A percentile compares a stretch with the other conserved stretches of the same genome.
Conservation (phyloP, 2,113 vertebrate species). For the Camelus bactrianus region DNA sequence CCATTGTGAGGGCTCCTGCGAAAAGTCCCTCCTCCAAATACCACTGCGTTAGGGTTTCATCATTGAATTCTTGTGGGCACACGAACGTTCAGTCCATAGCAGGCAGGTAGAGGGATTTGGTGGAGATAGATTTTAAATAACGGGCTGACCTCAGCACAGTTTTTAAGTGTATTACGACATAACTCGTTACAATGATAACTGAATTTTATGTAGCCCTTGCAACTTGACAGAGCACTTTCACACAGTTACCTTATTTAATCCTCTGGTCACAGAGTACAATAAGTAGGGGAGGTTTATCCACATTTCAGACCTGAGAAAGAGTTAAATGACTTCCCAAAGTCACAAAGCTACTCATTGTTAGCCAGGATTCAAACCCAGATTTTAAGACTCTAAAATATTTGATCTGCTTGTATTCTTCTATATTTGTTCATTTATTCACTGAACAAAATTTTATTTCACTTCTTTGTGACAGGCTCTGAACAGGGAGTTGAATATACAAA, state of each 20-base stretch:
- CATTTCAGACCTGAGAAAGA: background rate
- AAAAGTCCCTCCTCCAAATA: background rate
- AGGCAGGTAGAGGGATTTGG: background rate
- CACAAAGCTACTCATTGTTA: background rate
- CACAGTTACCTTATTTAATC: background rate
- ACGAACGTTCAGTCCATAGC: background rate
- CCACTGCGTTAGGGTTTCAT: background rate
- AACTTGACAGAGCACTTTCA: background rate
- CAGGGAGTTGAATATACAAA: background rate
- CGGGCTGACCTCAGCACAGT: background rate
- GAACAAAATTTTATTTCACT: background rate
- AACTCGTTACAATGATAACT: background rate
- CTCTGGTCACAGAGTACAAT: background rate
- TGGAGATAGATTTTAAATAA: background rate
- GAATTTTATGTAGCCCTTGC: background rate
- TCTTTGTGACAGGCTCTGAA: background rate
- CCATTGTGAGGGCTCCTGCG: background rate
- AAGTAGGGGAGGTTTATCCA: background rate
- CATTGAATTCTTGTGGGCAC: background rate
- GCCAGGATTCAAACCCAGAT: background rate
- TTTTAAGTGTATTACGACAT: background rate
- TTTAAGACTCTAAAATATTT: slow-evolving; percentile 34
- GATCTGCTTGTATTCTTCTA: background rate
- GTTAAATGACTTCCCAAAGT: background rate
- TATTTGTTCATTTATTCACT: background rate